phyloP scores from a whole-genome alignment of 2,888 invertebrate genomes.

The Eupithecia vulgata region DNA sequence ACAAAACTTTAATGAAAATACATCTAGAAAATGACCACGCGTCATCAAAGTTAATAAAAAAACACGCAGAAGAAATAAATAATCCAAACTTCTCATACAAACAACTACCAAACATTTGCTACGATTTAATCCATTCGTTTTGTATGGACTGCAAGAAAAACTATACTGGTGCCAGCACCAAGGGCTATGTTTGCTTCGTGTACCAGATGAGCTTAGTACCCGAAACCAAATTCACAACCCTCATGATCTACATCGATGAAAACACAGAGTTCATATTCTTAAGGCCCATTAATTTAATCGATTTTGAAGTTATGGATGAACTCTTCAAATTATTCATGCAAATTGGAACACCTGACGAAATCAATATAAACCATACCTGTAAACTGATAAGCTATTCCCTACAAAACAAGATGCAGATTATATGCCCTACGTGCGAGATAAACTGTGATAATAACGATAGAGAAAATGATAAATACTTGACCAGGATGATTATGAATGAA shows the following conservation, averaged over 20 bases:
- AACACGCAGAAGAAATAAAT: not conserved
- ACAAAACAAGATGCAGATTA: not conserved
- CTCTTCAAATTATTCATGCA: conserved; percentile 26
- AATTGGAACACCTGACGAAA: conserved; percentile 10
- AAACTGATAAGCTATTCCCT: not conserved
- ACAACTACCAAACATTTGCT: conserved; percentile 18
- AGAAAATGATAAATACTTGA: not conserved
- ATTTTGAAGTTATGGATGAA: not conserved
- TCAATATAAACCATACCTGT: not conserved
- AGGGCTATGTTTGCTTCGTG: conserved; percentile 10
- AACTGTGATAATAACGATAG: not conserved
- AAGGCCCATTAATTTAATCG: not conserved
- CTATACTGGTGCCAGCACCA: not conserved
- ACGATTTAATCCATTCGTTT: conserved; percentile 12
- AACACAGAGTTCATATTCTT: conserved; percentile 17
- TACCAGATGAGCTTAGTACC: not conserved
- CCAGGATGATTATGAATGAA: not conserved
- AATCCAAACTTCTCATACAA: not conserved
- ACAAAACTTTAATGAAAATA: conserved; percentile 4
- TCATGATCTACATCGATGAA: conserved; percentile 14
- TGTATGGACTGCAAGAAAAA: conserved; percentile 9
- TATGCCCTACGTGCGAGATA: conserved; percentile 10
- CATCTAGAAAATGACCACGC: conserved; percentile 15
- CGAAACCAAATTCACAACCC: not conserved
- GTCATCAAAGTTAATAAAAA: not conserved